A percentile compares a stretch with the other conserved stretches of the same genome.
phyloP scores from a whole-genome alignment of 2,797 vertebrate species.

The Malacoctenus gilli region DNA sequence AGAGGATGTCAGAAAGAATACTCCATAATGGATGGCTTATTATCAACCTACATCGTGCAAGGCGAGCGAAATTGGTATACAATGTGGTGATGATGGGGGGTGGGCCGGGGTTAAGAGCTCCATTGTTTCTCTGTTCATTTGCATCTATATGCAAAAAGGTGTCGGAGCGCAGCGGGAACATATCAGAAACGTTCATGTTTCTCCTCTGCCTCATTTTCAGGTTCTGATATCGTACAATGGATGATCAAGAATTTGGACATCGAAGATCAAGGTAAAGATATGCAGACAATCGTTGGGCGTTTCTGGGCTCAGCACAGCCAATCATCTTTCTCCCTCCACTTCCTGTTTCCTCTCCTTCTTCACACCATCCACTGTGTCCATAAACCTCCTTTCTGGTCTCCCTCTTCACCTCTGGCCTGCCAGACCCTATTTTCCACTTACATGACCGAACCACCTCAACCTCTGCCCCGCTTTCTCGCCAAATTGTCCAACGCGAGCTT shows the following conservation, averaged over 20 bases:
- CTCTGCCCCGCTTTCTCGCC: no score
- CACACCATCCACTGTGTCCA: no score
- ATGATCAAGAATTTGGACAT: slow-evolving; percentile 95
- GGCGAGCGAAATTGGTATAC: slow-evolving; percentile 57
- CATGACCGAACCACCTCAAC: no score
- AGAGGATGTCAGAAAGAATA: slow-evolving; percentile 63
- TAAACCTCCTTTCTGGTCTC: no score
- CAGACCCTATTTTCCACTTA: no score
- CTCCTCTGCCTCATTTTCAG: slow-evolving; percentile 75
- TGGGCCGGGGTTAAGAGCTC: slow-evolving; percentile 37
- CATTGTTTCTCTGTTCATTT: slow-evolving; percentile 55
- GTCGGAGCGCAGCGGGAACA: slow-evolving; percentile 16
- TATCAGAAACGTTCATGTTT: slow-evolving; percentile 18
- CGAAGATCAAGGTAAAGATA: slow-evolving; percentile 93
- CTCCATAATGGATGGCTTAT: slow-evolving; percentile 64
- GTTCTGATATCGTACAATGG: slow-evolving; percentile 98
- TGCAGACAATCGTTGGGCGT: neutral
- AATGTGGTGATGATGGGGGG: slow-evolving; percentile 50
- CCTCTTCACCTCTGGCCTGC: no score
- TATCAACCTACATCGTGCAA: slow-evolving; percentile 64
- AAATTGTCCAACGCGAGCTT: no score
- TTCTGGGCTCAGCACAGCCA: no score
- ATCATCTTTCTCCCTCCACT: no score
- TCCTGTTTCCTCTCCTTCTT: no score
- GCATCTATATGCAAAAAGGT: slow-evolving; percentile 52